Evolutionary conservation across 2,113 vertebrate genomes (phyloP).

Genomic region (Ameiurus melas): DNA sequence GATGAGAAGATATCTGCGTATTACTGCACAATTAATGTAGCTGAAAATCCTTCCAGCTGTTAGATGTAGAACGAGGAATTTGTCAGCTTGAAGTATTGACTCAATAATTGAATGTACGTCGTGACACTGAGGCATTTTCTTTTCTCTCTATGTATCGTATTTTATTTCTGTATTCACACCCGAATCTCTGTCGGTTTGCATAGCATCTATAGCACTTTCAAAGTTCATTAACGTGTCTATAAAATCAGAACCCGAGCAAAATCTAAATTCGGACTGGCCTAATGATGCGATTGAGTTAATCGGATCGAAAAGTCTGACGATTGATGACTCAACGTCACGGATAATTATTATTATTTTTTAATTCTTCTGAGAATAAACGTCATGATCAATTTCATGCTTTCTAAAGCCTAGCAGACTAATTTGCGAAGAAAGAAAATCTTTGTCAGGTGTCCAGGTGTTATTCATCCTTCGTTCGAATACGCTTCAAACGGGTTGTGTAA

Average conservation of each 20-base stretch:
- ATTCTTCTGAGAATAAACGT: not conserved
- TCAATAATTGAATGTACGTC: constrained; percentile 57
- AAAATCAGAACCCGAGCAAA: not conserved
- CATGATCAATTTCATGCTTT: not conserved
- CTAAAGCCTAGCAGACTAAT: not conserved
- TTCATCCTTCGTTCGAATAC: not conserved
- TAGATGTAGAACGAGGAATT: constrained; percentile 61
- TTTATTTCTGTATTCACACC: not conserved
- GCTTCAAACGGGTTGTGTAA: not conserved
- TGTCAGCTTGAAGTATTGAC: constrained; percentile 59
- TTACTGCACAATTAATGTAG: constrained; percentile 77
- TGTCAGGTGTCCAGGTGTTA: constrained; percentile 37
- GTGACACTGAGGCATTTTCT: not conserved
- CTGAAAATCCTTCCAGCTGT: constrained; percentile 72
- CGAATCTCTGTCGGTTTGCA: not conserved
- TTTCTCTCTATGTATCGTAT: not conserved
- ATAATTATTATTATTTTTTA: not conserved
- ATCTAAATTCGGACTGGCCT: constrained; percentile 39
- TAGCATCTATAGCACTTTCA: not conserved
- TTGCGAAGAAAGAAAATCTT: constrained; percentile 56
- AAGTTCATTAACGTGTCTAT: not conserved
- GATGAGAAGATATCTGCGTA: constrained; percentile 71
- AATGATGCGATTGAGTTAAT: constrained; percentile 48
- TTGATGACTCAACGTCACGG: constrained; percentile 22
- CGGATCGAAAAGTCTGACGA: constrained; percentile 53